These are phyloP conservation scores for Epinephelus malabaricus DNA, from an alignment of 2,797 vertebrate species.

Conservation along the genomic window DNA sequence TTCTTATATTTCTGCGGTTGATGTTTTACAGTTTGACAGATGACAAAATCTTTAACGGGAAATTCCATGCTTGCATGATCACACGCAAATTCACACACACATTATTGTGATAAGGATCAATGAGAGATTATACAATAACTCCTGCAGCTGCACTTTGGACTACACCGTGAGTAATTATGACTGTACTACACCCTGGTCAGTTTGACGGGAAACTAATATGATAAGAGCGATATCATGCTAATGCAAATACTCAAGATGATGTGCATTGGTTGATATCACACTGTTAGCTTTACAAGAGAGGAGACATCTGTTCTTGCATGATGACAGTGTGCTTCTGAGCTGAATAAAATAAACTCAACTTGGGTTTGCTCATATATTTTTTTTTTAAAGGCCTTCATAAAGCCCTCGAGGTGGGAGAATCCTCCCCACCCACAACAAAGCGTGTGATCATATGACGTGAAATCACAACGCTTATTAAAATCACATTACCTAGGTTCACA, in stretches of 20 bases:
- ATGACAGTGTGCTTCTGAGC: background rate
- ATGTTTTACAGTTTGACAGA: background rate
- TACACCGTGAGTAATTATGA: too few species aligned
- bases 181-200: background rate
- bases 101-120: constrained; percentile 1
- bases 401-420: background rate
- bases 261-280: background rate
- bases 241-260: constrained; percentile 7
- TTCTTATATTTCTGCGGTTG: background rate
- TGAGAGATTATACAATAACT: background rate
- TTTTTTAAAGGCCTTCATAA: constrained; percentile 3
- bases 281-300: background rate
- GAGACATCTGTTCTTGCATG: background rate
- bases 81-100: background rate
- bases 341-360: background rate
- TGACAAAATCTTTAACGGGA: background rate
- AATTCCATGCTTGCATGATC: background rate
- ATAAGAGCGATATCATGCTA: background rate
- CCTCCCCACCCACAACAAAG: background rate
- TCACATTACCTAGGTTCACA: background rate
- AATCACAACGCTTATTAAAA: background rate
- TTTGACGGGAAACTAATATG: background rate
- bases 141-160: constrained; percentile 40
- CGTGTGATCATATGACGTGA: constrained; percentile 13
- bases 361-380: background rate